Percentiles rank a stretch among this genome's conserved stretches.
Conservation (phyloP, 2,113 vertebrate genomes). For the Neogale vison region DNA sequence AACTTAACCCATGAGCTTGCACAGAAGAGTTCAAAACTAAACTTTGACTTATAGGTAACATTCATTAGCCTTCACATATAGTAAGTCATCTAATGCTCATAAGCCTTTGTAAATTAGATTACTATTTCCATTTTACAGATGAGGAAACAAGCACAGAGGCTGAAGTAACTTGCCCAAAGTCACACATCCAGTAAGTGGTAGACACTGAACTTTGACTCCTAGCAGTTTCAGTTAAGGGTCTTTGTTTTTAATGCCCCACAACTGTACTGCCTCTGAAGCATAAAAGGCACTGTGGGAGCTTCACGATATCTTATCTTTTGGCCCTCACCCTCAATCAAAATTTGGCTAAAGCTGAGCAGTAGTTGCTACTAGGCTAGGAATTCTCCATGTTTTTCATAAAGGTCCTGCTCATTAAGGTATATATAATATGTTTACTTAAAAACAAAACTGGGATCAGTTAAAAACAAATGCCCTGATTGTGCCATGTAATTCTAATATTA, state of each 20-base stretch:
- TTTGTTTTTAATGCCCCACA: neutral
- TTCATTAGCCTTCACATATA: neutral
- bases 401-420: neutral
- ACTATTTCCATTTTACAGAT: neutral
- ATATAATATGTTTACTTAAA: neutral
- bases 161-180: neutral
- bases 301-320: neutral
- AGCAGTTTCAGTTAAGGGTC: neutral
- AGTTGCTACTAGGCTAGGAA: neutral
- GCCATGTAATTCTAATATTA: neutral
- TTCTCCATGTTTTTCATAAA: neutral
- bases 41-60: neutral
- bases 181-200: neutral
- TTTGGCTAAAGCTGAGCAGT: neutral
- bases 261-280: neutral
- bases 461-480: neutral
- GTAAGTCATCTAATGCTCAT: neutral
- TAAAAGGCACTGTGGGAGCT: neutral
- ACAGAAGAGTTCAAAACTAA: neutral
- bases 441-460: neutral
- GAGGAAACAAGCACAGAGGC: neutral
- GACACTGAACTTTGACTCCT: neutral
- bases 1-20: neutral
- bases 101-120: neutral
- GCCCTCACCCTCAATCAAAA: neutral